phyloP scores from a whole-genome alignment of 2,888 invertebrate species.

The Conus canariensis region DNA sequence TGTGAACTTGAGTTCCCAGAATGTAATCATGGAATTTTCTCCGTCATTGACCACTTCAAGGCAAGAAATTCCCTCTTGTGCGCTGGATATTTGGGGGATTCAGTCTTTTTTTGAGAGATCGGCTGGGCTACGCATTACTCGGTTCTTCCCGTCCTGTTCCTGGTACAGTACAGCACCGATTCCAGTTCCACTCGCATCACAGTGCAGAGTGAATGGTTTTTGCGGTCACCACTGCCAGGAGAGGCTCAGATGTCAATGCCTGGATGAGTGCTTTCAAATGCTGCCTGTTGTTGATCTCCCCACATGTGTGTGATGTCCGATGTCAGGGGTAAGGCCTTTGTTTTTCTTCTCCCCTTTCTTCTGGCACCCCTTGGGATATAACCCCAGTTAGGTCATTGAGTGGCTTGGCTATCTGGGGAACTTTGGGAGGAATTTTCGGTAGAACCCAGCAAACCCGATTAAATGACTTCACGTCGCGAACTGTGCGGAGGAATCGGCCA shows the following conservation, averaged over 20 bases:
- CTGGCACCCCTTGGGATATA: neutral
- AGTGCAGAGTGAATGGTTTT: slow-evolving; percentile 49
- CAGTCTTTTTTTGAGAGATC: slow-evolving; percentile 43
- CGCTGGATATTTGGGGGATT: slow-evolving; percentile 47
- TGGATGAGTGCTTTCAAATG: slow-evolving; percentile 25
- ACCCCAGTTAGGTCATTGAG: slow-evolving; percentile 22
- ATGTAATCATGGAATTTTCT: slow-evolving; percentile 46
- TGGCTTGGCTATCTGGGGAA: slow-evolving; percentile 16
- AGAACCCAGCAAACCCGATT: slow-evolving; percentile 38
- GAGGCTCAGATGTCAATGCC: neutral
- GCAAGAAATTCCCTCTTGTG: slow-evolving; percentile 52
- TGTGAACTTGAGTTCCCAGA: neutral
- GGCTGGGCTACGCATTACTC: slow-evolving; percentile 47
- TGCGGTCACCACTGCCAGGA: slow-evolving; percentile 19
- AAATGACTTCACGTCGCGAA: slow-evolving; percentile 9
- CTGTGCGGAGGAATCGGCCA: slow-evolving; percentile 22
- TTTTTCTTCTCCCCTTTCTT: neutral
- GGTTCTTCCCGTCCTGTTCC: slow-evolving; percentile 28
- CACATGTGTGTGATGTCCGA: neutral
- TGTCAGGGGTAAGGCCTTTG: neutral
- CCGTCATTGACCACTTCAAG: slow-evolving; percentile 50
- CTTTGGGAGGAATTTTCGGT: neutral
- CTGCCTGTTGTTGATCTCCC: slow-evolving; percentile 20
- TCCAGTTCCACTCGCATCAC: slow-evolving; percentile 47
- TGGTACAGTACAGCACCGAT: slow-evolving; percentile 52